Evolutionary conservation across 2,113 vertebrate genomes (phyloP).

Genomic region (Pteronura brasiliensis): DNA sequence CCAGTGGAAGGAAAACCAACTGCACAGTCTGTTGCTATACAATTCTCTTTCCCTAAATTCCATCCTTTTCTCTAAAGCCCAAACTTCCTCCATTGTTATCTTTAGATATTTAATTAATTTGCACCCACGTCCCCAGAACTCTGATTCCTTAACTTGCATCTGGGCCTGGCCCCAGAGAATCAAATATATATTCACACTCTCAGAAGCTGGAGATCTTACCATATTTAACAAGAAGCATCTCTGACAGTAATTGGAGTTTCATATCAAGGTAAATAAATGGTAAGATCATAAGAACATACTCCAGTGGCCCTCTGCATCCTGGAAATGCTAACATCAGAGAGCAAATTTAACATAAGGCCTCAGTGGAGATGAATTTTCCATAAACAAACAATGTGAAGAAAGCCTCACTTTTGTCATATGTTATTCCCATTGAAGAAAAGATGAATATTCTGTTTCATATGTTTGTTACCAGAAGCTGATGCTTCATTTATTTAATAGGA

Average conservation of each 20-base stretch:
- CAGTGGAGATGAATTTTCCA: constrained; percentile 81
- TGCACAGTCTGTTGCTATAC: neutral
- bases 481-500: constrained; percentile 82
- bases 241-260: constrained; percentile 86
- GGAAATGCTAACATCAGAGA: constrained; percentile 87
- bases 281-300: constrained; percentile 84
- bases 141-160: constrained; percentile 71
- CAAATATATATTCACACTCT: constrained; percentile 80
- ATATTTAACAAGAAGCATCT: constrained; percentile 85
- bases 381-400: constrained; percentile 86
- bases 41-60: constrained; percentile 54
- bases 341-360: constrained; percentile 83
- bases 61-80: constrained; percentile 70
- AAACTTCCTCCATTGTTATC: constrained; percentile 71
- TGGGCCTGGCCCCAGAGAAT: constrained; percentile 78
- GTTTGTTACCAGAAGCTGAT: constrained; percentile 77
- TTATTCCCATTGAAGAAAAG: constrained; percentile 84
- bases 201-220: constrained; percentile 79
- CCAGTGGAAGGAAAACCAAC: constrained; percentile 35
- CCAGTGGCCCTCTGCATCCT: constrained; percentile 81
- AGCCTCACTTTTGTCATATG: constrained; percentile 83
- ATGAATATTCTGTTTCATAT: constrained; percentile 88
- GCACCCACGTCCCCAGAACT: constrained; percentile 75
- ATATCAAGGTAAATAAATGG: constrained; percentile 87
- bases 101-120: constrained; percentile 85